Percentiles rank a stretch among this genome's conserved stretches.
phyloP scores from a whole-genome alignment of 2,113 vertebrate genomes.

The Gnathonemus echidnorhynchus region DNA sequence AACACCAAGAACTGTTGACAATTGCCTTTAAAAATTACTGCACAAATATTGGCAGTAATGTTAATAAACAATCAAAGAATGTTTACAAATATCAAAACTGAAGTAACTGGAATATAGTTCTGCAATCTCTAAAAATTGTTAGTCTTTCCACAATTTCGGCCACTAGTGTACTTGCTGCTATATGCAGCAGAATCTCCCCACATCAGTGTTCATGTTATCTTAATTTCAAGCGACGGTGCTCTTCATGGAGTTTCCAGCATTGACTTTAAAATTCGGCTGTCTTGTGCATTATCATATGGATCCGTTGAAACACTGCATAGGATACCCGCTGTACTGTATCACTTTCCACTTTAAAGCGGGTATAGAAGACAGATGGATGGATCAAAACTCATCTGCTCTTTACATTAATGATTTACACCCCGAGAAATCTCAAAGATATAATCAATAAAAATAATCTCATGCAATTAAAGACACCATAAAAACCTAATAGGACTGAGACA shows the following conservation, averaged over 20 bases:
- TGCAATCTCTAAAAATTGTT: too few relatives aligned
- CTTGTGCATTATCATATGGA: background rate
- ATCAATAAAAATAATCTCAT: constrained; percentile 1
- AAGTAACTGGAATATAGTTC: too few relatives aligned
- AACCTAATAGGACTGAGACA: background rate
- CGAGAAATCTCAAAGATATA: background rate
- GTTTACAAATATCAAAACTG: too few relatives aligned
- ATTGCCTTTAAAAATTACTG: too few relatives aligned
- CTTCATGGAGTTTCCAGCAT: background rate
- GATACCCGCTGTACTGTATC: background rate
- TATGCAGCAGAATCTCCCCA: background rate
- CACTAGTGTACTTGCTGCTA: too few relatives aligned
- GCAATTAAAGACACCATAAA: background rate
- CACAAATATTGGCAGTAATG: too few relatives aligned
- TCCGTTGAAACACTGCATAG: background rate
- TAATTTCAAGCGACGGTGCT: background rate
- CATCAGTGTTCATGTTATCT: background rate
- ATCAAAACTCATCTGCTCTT: background rate
- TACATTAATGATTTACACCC: background rate
- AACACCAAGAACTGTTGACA: too few relatives aligned
- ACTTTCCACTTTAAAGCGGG: background rate
- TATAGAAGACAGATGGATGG: background rate
- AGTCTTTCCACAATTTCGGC: too few relatives aligned
- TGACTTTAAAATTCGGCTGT: background rate
- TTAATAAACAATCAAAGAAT: too few relatives aligned